Conservation (phyloP, 2,797 vertebrate genomes). For the Alfaro cultratus region DNA sequence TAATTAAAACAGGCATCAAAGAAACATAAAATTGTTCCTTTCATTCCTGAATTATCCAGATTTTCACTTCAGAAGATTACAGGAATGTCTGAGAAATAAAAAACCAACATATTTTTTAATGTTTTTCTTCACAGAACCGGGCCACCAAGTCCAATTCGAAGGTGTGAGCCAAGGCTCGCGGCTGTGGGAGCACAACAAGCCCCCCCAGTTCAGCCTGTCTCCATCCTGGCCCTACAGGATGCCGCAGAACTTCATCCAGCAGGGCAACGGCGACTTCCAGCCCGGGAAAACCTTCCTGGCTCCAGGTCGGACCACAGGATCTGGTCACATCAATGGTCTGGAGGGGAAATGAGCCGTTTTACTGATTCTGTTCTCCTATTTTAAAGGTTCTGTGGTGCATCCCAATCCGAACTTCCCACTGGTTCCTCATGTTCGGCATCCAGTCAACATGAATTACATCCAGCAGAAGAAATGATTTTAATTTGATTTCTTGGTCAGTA, state of each 20-base stretch:
- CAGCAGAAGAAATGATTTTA: constrained; percentile 95
- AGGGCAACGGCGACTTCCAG: constrained; percentile 89
- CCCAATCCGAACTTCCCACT: constrained; percentile 90
- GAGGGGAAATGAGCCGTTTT: accelerated
- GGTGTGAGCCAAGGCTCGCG: constrained; percentile 85
- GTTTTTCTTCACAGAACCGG: constrained; percentile 81
- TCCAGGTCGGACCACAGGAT: constrained; percentile 82
- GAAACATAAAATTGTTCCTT: no score
- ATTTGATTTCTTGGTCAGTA: constrained; percentile 56
- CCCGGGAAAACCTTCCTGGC: constrained; percentile 90
- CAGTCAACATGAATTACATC: constrained; percentile 92
- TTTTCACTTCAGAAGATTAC: background rate
- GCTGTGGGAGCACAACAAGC: constrained; percentile 89
- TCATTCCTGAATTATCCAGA: no score
- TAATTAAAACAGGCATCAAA: no score
- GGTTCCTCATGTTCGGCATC: constrained; percentile 90
- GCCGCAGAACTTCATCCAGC: constrained; percentile 94
- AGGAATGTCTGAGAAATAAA: background rate
- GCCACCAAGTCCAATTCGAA: constrained; percentile 88
- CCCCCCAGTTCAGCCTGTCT: constrained; percentile 87
- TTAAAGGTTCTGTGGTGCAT: constrained; percentile 88
- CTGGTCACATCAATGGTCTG: background rate
- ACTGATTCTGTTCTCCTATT: constrained; percentile 39
- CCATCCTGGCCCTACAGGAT: constrained; percentile 94
- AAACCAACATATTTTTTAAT: background rate